phyloP scores from a whole-genome alignment of 2,113 vertebrate species.

The Podarcis muralis region DNA sequence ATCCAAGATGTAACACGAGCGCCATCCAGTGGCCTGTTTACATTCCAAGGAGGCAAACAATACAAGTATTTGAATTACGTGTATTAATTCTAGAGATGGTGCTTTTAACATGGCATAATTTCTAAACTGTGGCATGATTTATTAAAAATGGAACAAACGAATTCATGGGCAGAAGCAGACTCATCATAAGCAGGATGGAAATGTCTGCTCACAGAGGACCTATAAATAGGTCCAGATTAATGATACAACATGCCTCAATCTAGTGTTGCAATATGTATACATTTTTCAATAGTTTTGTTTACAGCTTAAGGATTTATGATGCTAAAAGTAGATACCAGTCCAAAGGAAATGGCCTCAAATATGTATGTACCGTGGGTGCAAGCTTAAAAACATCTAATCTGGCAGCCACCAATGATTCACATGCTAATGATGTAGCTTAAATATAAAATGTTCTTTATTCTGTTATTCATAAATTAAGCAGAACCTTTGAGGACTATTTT shows the following conservation, averaged over 20 bases:
- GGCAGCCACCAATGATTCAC: background rate
- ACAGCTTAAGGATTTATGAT: background rate
- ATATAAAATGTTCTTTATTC: no score
- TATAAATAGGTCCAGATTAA: background rate
- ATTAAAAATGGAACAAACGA: background rate
- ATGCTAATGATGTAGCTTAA: background rate
- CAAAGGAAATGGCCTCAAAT: background rate
- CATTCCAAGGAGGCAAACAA: fast-evolving
- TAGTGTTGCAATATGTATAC: background rate
- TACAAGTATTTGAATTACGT: background rate
- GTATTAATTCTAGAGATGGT: background rate
- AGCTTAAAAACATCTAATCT: background rate
- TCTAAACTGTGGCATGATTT: background rate
- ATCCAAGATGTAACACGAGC: background rate
- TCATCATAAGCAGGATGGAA: background rate
- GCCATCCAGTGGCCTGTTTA: constrained; percentile 56
- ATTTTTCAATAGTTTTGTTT: background rate
- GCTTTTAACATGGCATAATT: background rate
- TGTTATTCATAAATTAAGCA: background rate
- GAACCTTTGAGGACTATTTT: background rate
- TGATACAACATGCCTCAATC: background rate
- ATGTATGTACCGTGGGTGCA: background rate
- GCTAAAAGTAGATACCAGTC: background rate
- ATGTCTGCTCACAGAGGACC: background rate
- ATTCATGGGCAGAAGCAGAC: background rate